Percentiles rank a stretch among this genome's conserved stretches.
phyloP scores from a whole-genome alignment of 2,888 invertebrate species.

The Biston stratarius region DNA sequence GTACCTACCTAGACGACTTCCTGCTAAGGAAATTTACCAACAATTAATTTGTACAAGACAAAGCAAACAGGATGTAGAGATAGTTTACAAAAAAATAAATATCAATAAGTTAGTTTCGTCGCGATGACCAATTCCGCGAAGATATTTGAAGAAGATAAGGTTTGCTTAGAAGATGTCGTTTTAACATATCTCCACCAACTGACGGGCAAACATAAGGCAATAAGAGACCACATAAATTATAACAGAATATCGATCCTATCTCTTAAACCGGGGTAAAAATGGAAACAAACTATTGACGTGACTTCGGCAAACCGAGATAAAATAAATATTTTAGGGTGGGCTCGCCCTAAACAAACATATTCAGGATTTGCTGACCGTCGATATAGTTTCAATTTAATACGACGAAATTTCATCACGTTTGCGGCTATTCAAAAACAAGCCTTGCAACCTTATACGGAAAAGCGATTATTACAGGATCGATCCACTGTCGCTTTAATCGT shows the following conservation, averaged over 20 bases:
- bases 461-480: constrained; percentile 47
- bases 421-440: constrained; percentile 56
- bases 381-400: constrained; percentile 86
- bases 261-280: constrained; percentile 77
- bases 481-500: constrained; percentile 52
- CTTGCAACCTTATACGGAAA: constrained; percentile 55
- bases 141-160: constrained; percentile 80
- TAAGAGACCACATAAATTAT: constrained; percentile 78
- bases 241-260: constrained; percentile 79
- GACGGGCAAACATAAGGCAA: constrained; percentile 73
- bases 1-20: no score
- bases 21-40: no score
- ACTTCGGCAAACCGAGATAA: constrained; percentile 85
- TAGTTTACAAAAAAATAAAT: constrained; percentile 63
- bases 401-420: constrained; percentile 79
- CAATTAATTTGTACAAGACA: constrained; percentile 38
- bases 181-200: constrained; percentile 74
- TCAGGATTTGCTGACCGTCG: constrained; percentile 85
- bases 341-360: constrained; percentile 85
- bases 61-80: constrained; percentile 69
- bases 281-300: constrained; percentile 84
- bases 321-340: constrained; percentile 87
- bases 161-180: constrained; percentile 75
- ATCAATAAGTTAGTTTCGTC: constrained; percentile 67
- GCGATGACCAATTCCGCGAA: constrained; percentile 78